These are phyloP conservation scores for Asteroscopus sphinx DNA, from an alignment of 2,888 invertebrate species.

Conservation along the genomic window DNA sequence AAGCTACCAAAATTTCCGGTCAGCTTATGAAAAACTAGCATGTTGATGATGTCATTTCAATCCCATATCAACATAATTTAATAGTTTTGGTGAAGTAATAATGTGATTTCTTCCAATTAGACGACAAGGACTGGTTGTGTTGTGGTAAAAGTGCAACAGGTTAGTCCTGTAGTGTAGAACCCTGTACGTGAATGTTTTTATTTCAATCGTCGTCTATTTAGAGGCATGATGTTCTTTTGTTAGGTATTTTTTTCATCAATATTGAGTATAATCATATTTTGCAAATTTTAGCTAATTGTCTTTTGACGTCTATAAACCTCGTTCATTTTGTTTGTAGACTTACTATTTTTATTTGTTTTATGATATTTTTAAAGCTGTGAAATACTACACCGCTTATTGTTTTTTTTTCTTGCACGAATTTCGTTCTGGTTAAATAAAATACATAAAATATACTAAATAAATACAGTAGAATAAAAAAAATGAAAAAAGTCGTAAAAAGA, in stretches of 20 bases:
- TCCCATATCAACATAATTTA: not conserved
- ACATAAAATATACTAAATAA: not conserved
- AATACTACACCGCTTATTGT: constrained; percentile 37
- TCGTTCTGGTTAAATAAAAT: not conserved
- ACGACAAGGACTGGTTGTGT: constrained; percentile 89
- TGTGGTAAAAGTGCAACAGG: constrained; percentile 88
- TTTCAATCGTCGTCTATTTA: constrained; percentile 30
- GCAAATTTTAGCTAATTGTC: constrained; percentile 2
- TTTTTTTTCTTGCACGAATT: constrained; percentile 20
- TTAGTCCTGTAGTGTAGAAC: constrained; percentile 77
- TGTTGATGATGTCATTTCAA: constrained; percentile 23
- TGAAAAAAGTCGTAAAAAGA: too few relatives aligned
- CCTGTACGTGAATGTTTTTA: constrained; percentile 38
- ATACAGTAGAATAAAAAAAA: too few relatives aligned
- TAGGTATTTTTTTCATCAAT: constrained; percentile 14
- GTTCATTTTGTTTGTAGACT: constrained; percentile 13
- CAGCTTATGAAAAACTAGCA: too few relatives aligned
- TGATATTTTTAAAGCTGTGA: constrained; percentile 18
- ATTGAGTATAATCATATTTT: constrained; percentile 1
- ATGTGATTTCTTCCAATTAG: constrained; percentile 73
- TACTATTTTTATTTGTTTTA: constrained; percentile 10
- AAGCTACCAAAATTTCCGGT: too few relatives aligned
- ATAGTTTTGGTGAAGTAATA: constrained; percentile 45
- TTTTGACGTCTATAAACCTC: not conserved
- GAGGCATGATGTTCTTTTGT: constrained; percentile 40